These are phyloP conservation scores for Phasia obesa DNA, from an alignment of 2,888 invertebrate genomes.

Conservation along the genomic window DNA sequence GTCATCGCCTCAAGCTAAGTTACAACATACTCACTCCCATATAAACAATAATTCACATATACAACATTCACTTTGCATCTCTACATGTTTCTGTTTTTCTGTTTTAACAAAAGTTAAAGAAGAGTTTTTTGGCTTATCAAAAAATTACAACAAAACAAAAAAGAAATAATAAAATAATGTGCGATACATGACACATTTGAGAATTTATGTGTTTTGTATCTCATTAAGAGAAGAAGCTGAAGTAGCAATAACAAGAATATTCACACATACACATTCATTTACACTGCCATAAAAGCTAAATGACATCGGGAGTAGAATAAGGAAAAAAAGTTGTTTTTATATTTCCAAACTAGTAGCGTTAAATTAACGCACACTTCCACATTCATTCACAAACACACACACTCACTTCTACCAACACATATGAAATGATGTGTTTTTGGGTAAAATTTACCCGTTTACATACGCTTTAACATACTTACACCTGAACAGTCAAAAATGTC, in stretches of 20 bases:
- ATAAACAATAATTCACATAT: constrained; percentile 1
- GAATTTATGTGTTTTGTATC: constrained; percentile 82
- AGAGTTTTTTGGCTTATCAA: constrained; percentile 78
- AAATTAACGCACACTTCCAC: constrained; percentile 38
- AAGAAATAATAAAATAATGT: constrained; percentile 73
- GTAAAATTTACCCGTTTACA: too few species aligned
- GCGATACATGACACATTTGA: constrained; percentile 80
- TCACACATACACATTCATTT: constrained; percentile 37
- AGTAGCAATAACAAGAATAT: constrained; percentile 54
- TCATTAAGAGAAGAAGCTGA: constrained; percentile 77
- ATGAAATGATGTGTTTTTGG: too few species aligned
- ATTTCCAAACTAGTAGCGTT: constrained; percentile 37
- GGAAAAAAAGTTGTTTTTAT: constrained; percentile 38
- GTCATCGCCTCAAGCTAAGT: constrained; percentile 76
- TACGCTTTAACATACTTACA: constrained; percentile 1
- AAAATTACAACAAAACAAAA: constrained; percentile 62
- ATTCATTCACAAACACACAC: background rate
- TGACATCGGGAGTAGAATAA: constrained; percentile 44
- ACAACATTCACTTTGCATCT: constrained; percentile 31
- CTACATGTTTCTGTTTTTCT: constrained; percentile 1
- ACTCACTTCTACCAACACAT: background rate
- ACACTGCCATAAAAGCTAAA: constrained; percentile 26
- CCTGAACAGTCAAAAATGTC: constrained; percentile 53
- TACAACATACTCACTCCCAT: constrained; percentile 38
- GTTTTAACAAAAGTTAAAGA: constrained; percentile 57